Percentiles rank a stretch among this genome's conserved stretches.
phyloP scores from a whole-genome alignment of 2,113 vertebrate species.

The Hippotragus niger region DNA sequence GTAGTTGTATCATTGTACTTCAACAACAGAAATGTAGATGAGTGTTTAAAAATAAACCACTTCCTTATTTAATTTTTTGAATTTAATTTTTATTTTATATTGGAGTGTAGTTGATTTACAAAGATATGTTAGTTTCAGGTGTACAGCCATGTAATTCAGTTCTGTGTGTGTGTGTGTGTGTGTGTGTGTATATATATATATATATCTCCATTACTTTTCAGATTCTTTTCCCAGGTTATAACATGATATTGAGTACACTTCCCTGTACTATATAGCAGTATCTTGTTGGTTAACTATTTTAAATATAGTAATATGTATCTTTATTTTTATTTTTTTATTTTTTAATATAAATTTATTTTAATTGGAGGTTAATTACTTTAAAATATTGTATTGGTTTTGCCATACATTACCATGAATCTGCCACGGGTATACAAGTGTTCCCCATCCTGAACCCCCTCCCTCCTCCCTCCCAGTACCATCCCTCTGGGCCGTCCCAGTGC shows the following conservation, averaged over 20 bases:
- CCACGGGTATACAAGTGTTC: too few species aligned
- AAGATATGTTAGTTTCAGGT: background rate
- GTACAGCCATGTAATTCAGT: background rate
- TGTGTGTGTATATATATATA: background rate
- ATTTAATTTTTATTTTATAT: background rate
- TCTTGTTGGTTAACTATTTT: background rate
- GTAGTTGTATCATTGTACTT: background rate
- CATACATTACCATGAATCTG: too few species aligned
- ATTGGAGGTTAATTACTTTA: too few species aligned
- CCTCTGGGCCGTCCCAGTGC: too few species aligned
- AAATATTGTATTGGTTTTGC: too few species aligned
- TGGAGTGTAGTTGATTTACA: background rate
- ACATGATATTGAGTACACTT: background rate
- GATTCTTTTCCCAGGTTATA: background rate
- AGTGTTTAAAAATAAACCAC: background rate
- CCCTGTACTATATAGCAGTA: background rate
- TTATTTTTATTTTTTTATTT: too few species aligned
- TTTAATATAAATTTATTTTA: too few species aligned
- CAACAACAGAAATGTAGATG: background rate
- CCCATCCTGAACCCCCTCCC: too few species aligned
- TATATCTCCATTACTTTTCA: background rate
- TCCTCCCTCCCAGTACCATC: too few species aligned
- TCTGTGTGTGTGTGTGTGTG: rapidly evolving
- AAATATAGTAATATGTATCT: background rate
- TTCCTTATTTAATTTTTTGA: background rate